Evolutionary conservation across 2,888 invertebrate genomes (phyloP).

Genomic region (Dendrolimus houi): DNA sequence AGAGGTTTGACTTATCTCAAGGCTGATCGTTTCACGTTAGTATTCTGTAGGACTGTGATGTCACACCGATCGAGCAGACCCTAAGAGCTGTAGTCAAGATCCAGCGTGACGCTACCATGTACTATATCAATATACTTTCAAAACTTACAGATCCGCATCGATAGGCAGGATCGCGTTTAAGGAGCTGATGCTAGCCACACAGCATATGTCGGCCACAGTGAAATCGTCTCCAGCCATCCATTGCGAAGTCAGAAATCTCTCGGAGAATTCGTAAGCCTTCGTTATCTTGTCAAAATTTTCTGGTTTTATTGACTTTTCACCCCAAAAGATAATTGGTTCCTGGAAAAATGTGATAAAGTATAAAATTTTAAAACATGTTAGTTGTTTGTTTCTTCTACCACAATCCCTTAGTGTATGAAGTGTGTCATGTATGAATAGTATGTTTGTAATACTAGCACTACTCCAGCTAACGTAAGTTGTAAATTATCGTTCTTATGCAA

Average conservation of each 20-base stretch:
- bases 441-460: not conserved
- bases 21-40: too few species aligned
- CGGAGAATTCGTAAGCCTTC: slow-evolving; percentile 42
- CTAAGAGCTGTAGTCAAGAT: too few species aligned
- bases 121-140: too few species aligned
- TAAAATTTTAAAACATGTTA: too few species aligned
- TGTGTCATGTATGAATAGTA: not conserved
- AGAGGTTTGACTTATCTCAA: too few species aligned
- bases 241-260: slow-evolving; percentile 64
- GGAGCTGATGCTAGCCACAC: slow-evolving; percentile 68
- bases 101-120: too few species aligned
- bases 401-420: not conserved
- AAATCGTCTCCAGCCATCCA: slow-evolving; percentile 76
- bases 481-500: too few species aligned
- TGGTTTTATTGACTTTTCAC: slow-evolving; percentile 21
- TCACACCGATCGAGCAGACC: too few species aligned
- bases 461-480: too few species aligned
- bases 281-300: slow-evolving; percentile 31
- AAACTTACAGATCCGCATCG: slow-evolving; percentile 33
- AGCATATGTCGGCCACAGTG: slow-evolving; percentile 78
- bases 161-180: slow-evolving; percentile 41
- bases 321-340: slow-evolving; percentile 32
- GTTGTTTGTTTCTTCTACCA: too few species aligned
- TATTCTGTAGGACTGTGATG: too few species aligned
- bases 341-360: slow-evolving; percentile 14